Percentiles rank a stretch among this genome's conserved stretches.
These are phyloP conservation scores for Synergus japonicus DNA, from an alignment of 2,888 invertebrate genomes.

Conservation along the genomic window DNA sequence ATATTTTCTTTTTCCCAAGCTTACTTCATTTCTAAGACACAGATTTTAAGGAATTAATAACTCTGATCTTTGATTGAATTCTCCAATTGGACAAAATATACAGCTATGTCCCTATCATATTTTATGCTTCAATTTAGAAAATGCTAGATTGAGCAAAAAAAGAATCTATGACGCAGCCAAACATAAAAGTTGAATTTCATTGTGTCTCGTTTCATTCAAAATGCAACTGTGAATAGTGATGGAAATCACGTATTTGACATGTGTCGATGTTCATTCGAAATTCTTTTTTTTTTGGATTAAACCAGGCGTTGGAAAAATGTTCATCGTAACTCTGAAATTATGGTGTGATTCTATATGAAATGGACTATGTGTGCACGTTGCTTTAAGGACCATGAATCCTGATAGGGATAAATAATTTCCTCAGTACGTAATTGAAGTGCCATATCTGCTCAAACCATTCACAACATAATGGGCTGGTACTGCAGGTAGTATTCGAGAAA, in stretches of 20 bases:
- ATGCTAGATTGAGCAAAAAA: no score
- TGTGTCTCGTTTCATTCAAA: no score
- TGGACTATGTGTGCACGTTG: neutral
- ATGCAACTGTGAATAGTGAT: no score
- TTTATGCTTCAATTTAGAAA: no score
- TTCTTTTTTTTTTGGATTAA: no score
- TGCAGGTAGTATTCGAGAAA: neutral
- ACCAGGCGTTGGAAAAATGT: no score
- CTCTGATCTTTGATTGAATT: no score
- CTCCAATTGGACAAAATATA: neutral
- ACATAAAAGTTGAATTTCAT: no score
- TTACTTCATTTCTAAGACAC: neutral
- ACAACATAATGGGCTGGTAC: neutral
- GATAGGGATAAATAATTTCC: neutral
- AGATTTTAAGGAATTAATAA: neutral
- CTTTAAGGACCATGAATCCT: neutral
- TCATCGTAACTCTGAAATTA: neutral
- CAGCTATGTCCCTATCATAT: neutral
- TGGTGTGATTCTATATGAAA: neutral
- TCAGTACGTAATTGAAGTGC: neutral
- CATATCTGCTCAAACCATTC: constrained; percentile 27
- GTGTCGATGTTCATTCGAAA: no score
- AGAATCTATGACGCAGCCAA: no score
- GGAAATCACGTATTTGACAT: no score
- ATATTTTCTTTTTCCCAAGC: neutral